Evolutionary conservation across 2,113 vertebrate genomes (phyloP).

Genomic region (Leucopsar rothschildi): DNA sequence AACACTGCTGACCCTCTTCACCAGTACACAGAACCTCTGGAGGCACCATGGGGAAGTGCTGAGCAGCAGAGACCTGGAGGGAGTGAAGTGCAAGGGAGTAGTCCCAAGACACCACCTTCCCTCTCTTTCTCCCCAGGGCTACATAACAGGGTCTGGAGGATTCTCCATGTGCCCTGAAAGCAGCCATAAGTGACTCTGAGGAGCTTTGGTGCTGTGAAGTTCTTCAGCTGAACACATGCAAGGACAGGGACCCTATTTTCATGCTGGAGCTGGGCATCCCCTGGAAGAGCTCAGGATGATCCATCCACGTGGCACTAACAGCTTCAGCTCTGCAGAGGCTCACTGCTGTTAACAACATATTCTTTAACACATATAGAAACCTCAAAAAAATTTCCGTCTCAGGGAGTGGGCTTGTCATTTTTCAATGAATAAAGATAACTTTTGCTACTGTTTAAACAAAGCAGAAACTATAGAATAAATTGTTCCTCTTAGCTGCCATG

Average conservation of each 20-base stretch:
- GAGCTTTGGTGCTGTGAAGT: background rate
- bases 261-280: background rate
- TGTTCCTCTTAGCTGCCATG: background rate
- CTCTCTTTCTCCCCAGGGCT: background rate
- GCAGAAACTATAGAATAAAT: background rate
- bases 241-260: background rate
- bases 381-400: background rate
- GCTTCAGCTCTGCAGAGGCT: background rate
- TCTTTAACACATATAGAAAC: background rate
- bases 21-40: background rate
- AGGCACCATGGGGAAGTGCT: background rate
- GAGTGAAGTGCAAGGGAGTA: background rate
- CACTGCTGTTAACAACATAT: fast-evolving
- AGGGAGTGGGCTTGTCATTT: background rate
- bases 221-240: background rate
- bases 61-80: background rate
- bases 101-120: background rate
- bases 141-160: background rate
- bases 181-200: background rate
- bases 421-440: background rate
- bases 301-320: background rate
- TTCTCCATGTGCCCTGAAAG: background rate
- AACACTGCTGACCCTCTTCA: background rate
- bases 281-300: background rate
- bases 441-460: background rate